Conservation (phyloP, 1,140 invertebrate genomes). For the Zeugodacus cucurbitae region DNA sequence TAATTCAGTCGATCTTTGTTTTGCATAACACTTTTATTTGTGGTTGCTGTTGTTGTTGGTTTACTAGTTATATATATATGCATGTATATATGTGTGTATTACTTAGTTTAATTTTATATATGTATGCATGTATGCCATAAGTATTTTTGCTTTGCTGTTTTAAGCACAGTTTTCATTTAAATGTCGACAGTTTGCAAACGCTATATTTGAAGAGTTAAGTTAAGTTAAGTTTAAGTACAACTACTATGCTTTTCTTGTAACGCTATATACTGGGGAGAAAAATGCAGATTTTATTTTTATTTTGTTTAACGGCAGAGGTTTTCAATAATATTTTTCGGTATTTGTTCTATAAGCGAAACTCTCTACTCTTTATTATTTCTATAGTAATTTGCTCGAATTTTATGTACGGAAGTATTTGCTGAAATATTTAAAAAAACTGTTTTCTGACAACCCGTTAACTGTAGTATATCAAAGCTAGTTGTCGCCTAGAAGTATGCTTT, state of each 20-base stretch:
- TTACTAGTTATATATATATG: constrained; percentile 47
- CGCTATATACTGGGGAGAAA: not conserved
- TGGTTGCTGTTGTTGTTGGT: constrained; percentile 58
- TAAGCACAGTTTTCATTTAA: not conserved
- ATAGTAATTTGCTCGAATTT: not conserved
- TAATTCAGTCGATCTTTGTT: constrained; percentile 64
- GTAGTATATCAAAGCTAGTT: not conserved
- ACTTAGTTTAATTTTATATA: not conserved
- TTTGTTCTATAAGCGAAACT: too few species aligned
- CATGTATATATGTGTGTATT: not conserved
- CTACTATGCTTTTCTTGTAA: not conserved
- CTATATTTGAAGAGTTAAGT: too few species aligned
- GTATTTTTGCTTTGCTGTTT: not conserved
- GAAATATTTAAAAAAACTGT: not conserved
- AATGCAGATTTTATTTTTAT: not conserved
- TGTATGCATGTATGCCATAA: not conserved
- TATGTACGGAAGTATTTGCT: not conserved
- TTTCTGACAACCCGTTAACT: not conserved
- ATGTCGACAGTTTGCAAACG: not conserved
- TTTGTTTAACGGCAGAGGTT: too few species aligned
- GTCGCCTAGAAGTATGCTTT: not conserved
- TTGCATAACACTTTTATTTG: constrained; percentile 52
- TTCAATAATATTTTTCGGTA: not conserved
- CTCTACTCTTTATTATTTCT: not conserved
- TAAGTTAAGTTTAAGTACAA: not conserved